phyloP scores from a whole-genome alignment of 2,797 vertebrate species.

The Decapterus maruadsi region DNA sequence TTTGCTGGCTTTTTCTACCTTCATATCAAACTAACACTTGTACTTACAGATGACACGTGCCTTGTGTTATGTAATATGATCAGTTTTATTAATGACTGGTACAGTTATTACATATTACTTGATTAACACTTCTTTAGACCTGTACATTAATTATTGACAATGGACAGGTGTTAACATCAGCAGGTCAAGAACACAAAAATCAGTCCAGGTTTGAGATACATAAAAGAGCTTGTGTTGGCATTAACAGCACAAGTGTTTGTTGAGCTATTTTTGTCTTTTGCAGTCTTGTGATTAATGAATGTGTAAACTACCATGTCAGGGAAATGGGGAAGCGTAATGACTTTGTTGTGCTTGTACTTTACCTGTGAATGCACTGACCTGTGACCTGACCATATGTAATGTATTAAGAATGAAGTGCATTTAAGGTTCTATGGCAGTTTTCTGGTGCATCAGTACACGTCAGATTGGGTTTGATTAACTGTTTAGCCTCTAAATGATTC shows the following conservation, averaged over 20 bases:
- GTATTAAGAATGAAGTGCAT: background rate
- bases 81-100: background rate
- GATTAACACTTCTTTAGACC: background rate
- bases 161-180: conserved; percentile 11
- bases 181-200: conserved; percentile 19
- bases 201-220: conserved; percentile 13
- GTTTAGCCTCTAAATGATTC: conserved; percentile 36
- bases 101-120: background rate
- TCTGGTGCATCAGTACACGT: conserved; percentile 15
- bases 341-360: conserved; percentile 25
- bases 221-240: background rate
- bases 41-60: background rate
- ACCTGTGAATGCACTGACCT: conserved; percentile 11
- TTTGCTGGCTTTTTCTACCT: conserved; percentile 11
- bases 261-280: conserved; percentile 14
- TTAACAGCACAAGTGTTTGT: background rate
- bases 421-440: conserved; percentile 23
- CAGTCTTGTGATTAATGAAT: conserved; percentile 49
- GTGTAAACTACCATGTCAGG: conserved; percentile 55
- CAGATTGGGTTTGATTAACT: conserved; percentile 51
- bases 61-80: background rate
- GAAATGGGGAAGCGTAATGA: conserved; percentile 30
- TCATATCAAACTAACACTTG: background rate
- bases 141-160: conserved; percentile 34
- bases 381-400: conserved; percentile 13